Percentiles rank a stretch among this genome's conserved stretches.
phyloP scores from a whole-genome alignment of 2,113 vertebrate genomes.

The Myrmophylax atrothorax region DNA sequence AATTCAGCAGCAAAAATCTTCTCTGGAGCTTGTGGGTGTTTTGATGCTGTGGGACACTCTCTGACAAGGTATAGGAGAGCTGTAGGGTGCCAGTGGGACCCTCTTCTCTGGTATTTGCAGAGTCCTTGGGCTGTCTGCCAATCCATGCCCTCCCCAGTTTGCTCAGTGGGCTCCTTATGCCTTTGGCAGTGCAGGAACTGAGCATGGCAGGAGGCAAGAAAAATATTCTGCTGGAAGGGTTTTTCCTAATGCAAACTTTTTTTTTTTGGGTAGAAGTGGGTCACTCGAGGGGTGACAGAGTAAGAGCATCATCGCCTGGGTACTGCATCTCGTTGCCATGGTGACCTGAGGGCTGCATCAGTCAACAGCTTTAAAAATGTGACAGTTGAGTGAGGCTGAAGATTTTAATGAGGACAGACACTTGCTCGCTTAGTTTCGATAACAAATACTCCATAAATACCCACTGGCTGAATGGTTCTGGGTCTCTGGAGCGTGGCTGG shows the following conservation, averaged over 20 bases:
- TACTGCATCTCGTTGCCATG: slow-evolving; percentile 69
- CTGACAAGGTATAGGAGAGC: background rate
- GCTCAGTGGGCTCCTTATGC: background rate
- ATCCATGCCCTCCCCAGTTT: background rate
- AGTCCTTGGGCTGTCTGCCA: background rate
- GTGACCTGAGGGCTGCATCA: slow-evolving; percentile 61
- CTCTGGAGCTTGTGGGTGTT: background rate
- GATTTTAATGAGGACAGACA: slow-evolving; percentile 64
- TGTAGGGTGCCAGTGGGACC: background rate
- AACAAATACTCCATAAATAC: slow-evolving; percentile 32
- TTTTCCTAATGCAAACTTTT: slow-evolving; percentile 12
- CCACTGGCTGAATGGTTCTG: background rate
- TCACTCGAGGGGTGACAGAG: slow-evolving; percentile 49
- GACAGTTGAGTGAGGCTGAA: slow-evolving; percentile 56
- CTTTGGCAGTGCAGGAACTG: background rate
- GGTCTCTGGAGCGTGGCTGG: background rate
- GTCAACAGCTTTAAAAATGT: slow-evolving; percentile 60
- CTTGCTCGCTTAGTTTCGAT: background rate
- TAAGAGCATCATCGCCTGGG: slow-evolving; percentile 47
- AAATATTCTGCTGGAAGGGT: background rate
- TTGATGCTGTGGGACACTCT: background rate
- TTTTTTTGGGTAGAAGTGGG: slow-evolving; percentile 29
- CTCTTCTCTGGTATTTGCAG: background rate
- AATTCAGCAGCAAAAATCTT: background rate
- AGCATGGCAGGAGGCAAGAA: background rate